Evolutionary conservation across 2,888 invertebrate genomes (phyloP).

Genomic region (Drosophila meridionalis): DNA sequence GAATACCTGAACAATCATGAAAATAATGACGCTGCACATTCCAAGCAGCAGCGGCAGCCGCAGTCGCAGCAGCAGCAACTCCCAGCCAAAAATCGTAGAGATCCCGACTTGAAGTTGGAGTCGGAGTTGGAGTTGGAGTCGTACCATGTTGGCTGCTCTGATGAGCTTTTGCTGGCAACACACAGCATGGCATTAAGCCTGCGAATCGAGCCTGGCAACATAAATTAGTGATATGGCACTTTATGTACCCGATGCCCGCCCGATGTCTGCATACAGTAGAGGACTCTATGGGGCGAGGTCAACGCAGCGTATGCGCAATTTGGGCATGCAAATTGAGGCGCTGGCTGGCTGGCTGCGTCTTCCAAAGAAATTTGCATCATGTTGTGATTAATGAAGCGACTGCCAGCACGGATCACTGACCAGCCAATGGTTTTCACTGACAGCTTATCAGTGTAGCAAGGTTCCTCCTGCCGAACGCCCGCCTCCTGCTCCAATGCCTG

Average conservation of each 20-base stretch:
- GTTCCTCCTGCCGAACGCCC: not conserved
- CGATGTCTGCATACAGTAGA: constrained; percentile 7
- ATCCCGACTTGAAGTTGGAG: constrained; percentile 18
- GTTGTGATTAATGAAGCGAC: constrained; percentile 78
- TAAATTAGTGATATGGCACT: constrained; percentile 81
- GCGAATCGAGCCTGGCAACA: constrained; percentile 36
- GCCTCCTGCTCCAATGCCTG: not conserved
- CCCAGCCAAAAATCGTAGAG: constrained; percentile 27
- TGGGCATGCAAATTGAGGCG: constrained; percentile 53
- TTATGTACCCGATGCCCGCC: constrained; percentile 38
- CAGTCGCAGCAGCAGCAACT: constrained; percentile 11
- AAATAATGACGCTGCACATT: constrained; percentile 84
- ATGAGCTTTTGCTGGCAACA: constrained; percentile 58
- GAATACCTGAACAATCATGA: constrained; percentile 82
- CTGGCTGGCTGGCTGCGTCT: constrained; percentile 27
- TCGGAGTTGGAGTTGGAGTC: not conserved
- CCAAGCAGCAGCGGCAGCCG: constrained; percentile 59
- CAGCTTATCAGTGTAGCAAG: constrained; percentile 66
- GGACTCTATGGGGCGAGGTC: constrained; percentile 55
- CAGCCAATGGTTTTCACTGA: constrained; percentile 62
- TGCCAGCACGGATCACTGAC: constrained; percentile 57
- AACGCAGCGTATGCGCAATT: constrained; percentile 76
- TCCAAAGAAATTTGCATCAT: constrained; percentile 75
- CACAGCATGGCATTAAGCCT: constrained; percentile 49
- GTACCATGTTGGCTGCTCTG: constrained; percentile 18